A percentile compares a stretch with the other conserved stretches of the same genome.
phyloP scores from a whole-genome alignment of 2,888 invertebrate genomes.

The Platycheirus albimanus region DNA sequence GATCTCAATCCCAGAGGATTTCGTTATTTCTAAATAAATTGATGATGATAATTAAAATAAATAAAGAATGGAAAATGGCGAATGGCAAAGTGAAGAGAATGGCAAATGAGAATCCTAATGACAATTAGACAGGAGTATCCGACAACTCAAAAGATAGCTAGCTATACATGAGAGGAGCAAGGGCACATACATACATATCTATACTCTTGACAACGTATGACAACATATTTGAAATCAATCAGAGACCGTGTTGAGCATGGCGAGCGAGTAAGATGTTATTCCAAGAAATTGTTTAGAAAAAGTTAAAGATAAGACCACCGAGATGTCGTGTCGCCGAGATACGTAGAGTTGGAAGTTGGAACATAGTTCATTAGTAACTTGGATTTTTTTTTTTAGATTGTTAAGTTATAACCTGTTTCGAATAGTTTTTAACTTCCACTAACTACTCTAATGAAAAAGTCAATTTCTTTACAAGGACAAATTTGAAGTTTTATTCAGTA shows the following conservation, averaged over 20 bases:
- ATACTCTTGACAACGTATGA: slow-evolving; percentile 47
- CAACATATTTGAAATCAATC: slow-evolving; percentile 48
- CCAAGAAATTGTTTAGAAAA: slow-evolving; percentile 29
- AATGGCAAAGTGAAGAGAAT: slow-evolving; percentile 30
- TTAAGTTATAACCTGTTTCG: background rate
- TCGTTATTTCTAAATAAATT: slow-evolving; percentile 70
- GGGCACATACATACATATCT: background rate
- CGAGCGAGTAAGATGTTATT: slow-evolving; percentile 25
- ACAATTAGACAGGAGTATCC: slow-evolving; percentile 28
- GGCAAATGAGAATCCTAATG: slow-evolving; percentile 33
- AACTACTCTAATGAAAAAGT: background rate
- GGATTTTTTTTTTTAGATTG: too few relatives aligned
- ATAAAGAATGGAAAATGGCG: slow-evolving; percentile 19
- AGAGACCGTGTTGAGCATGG: slow-evolving; percentile 26
- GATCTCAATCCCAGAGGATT: slow-evolving; percentile 57
- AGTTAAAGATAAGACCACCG: slow-evolving; percentile 28
- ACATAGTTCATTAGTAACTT: too few relatives aligned
- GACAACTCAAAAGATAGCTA: slow-evolving; percentile 31
- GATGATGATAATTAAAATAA: slow-evolving; percentile 56
- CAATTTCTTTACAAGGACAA: too few relatives aligned
- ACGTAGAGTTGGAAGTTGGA: too few relatives aligned
- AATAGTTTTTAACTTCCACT: too few relatives aligned
- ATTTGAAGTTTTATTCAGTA: too few relatives aligned
- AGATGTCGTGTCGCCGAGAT: background rate
- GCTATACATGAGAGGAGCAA: slow-evolving; percentile 5